Base-by-base conservation (phyloP, 2,113 vertebrate genomes). In the Nymphicus hollandicus region DNA sequence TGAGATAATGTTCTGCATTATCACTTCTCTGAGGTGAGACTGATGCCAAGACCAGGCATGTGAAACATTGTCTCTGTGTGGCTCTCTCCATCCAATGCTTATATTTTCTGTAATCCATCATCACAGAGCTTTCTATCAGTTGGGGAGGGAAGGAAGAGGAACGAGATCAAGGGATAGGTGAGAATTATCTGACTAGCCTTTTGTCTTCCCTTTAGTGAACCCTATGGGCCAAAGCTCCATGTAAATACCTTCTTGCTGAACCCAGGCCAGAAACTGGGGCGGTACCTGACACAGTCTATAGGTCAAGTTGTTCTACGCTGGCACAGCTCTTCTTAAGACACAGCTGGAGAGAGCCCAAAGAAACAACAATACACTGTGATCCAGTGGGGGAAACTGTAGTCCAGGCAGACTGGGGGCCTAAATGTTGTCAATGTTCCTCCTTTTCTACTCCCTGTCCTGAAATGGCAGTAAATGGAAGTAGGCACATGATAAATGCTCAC, bases 81-180 rank as follows among this genome's bases (percentile, higher is more conserved):
- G 23, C 61, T 49, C 4, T 43, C 4, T 35, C 33, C 9, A 25
- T 56, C 29, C 31, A 60, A 6, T 27, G 19, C 7, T 65, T 85
- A 23, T 52, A 5, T 61, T 76, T 96, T 37, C 43, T 39, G 15
- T 46, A 25, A 64, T 41, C 22, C 41, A 25, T 31, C 22, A 37
- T 24, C 11, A n/a, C 74, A 85, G 37, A 81, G 33, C 22, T 81
- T 81, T 78, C 61, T 64, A 18, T 37, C 19, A 35, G 10, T 0
- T 80, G 31, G 2, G 22, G 13, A 50, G 4, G 2, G 8, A 2
- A 35, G 0, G 0, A 43, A 55, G 23, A 90, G 20, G 16, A 35
- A 81, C 2, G 17, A 37, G 7, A 23, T 31, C 20, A 68, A 88
- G 39, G 13, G n/a, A 17, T 25, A 49, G 13, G 9, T 20, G 11